Base-by-base conservation (phyloP, 2,888 invertebrate species). In the Synanthedon tipuliformis region DNA sequence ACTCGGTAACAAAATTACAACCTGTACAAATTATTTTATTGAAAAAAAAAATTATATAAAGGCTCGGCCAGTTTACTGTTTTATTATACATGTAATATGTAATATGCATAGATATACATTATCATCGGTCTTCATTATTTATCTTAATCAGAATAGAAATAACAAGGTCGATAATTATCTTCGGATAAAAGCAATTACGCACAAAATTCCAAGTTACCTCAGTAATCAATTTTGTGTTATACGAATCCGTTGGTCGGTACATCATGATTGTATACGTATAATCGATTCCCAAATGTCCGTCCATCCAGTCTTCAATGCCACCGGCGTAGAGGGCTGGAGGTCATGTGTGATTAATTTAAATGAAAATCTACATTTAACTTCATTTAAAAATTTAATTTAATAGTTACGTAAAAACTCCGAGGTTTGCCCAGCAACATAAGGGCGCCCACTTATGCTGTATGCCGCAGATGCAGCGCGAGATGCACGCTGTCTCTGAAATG, bases 251-350 rank as follows among this genome's bases (percentile, higher is more conserved):
- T 0, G 78, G 77, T 13, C 81, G 73, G 54, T 75, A 81, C 79
- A 87, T 73, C 78, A 84, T 81, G 12, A 87, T 72, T 3, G 83
- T 76, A 58, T 81, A 87, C 0, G 86, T 82, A 55, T 85, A 81
- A 61, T 86, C 86, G 13, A 86, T 78, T 10, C 85, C 86, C 51
- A 83, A 58, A 56, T 86, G 86, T 2, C 86, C 79, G 55, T 86
- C 85, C 2, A 85, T 73, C 86, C 87, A 87, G 59, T 87, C 86
- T 63, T 87, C 86, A 41, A 87, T 79, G 3, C 86, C 86, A 11
- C 86, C 86, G 0, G 86, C 86, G 52, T 79, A 85, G 23, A 86
- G 60, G 3, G 87, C 86, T 87, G 61, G 8, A 49, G 34, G 34
- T 34, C 34, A 34, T 0, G 8, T 10, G 34, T 34, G 34, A 34